Base-by-base conservation (phyloP, 2,797 vertebrate genomes). In the Leptodactylus fallax region DNA sequence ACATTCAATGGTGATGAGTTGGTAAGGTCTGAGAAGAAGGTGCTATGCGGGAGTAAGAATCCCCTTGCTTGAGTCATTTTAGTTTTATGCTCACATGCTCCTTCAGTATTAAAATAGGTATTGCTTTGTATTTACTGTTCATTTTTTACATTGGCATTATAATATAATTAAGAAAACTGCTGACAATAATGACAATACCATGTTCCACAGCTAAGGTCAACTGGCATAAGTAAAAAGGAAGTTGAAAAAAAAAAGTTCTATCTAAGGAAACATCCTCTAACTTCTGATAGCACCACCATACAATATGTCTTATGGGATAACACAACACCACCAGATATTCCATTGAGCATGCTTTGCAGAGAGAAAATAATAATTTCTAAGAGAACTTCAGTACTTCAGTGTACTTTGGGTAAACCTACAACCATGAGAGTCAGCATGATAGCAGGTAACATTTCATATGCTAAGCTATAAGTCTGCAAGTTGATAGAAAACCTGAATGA, bases 201-300 rank as follows among this genome's bases (percentile, higher is more conserved):
- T 45, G 21, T 63, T 47, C 27, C 17, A 45, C 14, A 60, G 19
- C 10, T 3, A 47, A 10, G 10, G 10, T 16, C 17, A 27, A 3
- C 7, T n/a, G 14, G 58, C 14, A 16, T n/a, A 25, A 9, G 11
- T 14, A 36, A 14, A 27, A 45, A 80, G 79, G 56, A 81, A 81
- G 36, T 47, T 12, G 58, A 81, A 45, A 81, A 56, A 56, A 80
- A 61, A 63, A 53, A 47, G 47, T 25, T 81, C 79, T 47, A 61
- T 77, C 74, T 63, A 81, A 81, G 79, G 79, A 81, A 81, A 81
- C 79, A 61, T 81, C 17, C 27, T 81, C 21, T 47, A 45, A 81
- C 36, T 45, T 13, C 56, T 76, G 83, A 60, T 85, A 85, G 74
- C 83, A 25, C 56, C 21, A 49, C 19, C 23, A 27, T 47, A 53